Base-by-base conservation (phyloP, 2,113 vertebrate genomes). In the Bujurquina vittata region DNA sequence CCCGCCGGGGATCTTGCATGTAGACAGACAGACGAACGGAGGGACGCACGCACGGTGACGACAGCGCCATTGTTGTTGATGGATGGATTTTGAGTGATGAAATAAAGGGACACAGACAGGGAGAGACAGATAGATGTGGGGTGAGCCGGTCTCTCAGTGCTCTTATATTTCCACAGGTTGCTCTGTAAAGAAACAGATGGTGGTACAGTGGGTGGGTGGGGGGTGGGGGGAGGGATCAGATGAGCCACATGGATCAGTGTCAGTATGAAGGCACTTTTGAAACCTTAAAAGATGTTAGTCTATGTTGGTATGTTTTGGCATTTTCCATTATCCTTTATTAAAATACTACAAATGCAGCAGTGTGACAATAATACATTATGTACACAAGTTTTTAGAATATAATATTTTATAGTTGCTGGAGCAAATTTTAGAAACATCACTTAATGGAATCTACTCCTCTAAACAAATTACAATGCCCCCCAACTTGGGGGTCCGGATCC, bases 21-120 rank as follows among this genome's bases (percentile, higher is more conserved):
- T 82, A 84, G 94, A 95, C 93, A 94, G 87, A 95, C 91, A 94
- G 94, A 94, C 80, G 85, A 63, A 93, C 40, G 87, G 57, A 88
- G 67, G 88, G 86, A 89, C 52, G 85, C 69, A 93, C 83, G 69
- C 80, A 93, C 77, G 85, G 82, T 89, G 90, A 87, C 84, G 86
- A 91, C 86, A 89, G 83, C 88, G 90, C 84, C 92, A 93, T 84
- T 87, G 91, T 74, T 87, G 88, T 81, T 91, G 89, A 90, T 84
- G 88, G 90, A 89, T 90, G 90, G 89, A 92, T 86, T 88, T 88
- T 87, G 80, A 82, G 89, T 89, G 93, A 93, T 91, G 93, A 80
- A 91, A 89, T 93, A 91, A 92, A 89, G 93, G 92, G 75, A 94
- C 90, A 94, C 90, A 94, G 92, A 92, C 40, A 84, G 58, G 90